A percentile compares a stretch with the other conserved stretches of the same genome.
Conservation (phyloP, 2,797 vertebrate genomes). For the Caiman crocodilus region DNA sequence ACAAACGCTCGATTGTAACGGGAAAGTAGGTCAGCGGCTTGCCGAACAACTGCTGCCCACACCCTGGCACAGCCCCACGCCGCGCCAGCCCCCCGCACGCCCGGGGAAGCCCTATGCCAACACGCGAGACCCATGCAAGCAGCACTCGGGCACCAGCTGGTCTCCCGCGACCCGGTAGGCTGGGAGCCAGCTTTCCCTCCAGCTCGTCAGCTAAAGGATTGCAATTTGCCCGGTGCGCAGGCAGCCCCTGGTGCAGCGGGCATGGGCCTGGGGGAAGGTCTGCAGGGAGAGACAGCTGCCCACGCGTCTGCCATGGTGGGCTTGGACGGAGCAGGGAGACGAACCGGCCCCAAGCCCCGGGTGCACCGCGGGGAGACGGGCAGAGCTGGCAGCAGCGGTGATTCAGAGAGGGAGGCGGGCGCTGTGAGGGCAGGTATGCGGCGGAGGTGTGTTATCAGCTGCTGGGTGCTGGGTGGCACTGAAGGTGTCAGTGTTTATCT, state of each 20-base stretch:
- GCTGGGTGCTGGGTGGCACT: not conserved
- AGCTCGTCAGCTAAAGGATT: too few species aligned
- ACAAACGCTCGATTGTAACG: conserved; percentile 68
- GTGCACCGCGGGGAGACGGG: too few species aligned
- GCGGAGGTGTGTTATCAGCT: too few species aligned
- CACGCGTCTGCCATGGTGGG: not conserved
- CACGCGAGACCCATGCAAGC: conserved; percentile 9
- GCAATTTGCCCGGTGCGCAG: too few species aligned
- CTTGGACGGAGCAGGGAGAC: not conserved
- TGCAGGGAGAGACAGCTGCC: not conserved
- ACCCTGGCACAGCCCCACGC: not conserved
- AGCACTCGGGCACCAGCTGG: not conserved
- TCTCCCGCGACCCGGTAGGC: not conserved
- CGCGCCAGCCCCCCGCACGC: not conserved
- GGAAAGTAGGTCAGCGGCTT: conserved; percentile 70
- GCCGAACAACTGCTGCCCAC: conserved; percentile 30
- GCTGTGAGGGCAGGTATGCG: too few species aligned
- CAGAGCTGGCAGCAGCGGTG: not conserved
- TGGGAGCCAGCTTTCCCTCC: not conserved
- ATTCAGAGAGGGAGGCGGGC: not conserved
- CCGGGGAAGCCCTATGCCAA: conserved; percentile 32
- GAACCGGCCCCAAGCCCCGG: not conserved
- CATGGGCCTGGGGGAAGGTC: too few species aligned
- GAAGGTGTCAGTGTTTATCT: not conserved
- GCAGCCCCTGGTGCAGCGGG: not conserved